These are phyloP conservation scores for Phyllostomus hastatus DNA, from an alignment of 2,113 vertebrate genomes.

Conservation along the genomic window DNA sequence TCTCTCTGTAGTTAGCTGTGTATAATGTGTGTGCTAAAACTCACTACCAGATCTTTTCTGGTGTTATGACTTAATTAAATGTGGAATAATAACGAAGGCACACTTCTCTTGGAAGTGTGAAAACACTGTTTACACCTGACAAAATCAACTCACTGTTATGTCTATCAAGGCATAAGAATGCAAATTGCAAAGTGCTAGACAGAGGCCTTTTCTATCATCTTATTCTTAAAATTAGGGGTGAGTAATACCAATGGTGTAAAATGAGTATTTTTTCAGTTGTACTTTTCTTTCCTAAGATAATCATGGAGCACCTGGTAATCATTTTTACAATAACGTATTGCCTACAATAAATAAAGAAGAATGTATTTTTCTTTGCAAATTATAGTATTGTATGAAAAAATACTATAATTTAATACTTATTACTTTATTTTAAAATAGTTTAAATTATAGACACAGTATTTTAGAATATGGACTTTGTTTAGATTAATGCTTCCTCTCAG, in stretches of 20 bases:
- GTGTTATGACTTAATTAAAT: constrained; percentile 71
- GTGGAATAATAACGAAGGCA: constrained; percentile 64
- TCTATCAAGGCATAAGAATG: constrained; percentile 40
- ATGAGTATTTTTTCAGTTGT: background rate
- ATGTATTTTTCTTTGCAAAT: background rate
- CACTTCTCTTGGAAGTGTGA: constrained; percentile 49
- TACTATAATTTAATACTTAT: background rate
- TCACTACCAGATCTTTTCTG: constrained; percentile 28
- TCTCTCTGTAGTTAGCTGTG: background rate
- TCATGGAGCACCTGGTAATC: background rate
- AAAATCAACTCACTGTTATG: constrained; percentile 50
- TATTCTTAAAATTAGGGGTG: background rate
- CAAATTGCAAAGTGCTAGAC: constrained; percentile 52
- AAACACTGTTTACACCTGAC: constrained; percentile 67
- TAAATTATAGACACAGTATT: background rate
- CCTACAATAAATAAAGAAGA: no score
- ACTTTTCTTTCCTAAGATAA: constrained; percentile 4
- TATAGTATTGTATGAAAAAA: background rate
- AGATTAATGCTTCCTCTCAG: background rate
- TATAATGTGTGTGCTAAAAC: background rate
- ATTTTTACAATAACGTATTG: background rate
- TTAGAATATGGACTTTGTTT: background rate
- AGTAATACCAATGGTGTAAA: background rate
- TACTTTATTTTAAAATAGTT: background rate
- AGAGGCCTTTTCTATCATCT: background rate